Conservation (phyloP, 2,113 vertebrate genomes). For the Tetrax tetrax region DNA sequence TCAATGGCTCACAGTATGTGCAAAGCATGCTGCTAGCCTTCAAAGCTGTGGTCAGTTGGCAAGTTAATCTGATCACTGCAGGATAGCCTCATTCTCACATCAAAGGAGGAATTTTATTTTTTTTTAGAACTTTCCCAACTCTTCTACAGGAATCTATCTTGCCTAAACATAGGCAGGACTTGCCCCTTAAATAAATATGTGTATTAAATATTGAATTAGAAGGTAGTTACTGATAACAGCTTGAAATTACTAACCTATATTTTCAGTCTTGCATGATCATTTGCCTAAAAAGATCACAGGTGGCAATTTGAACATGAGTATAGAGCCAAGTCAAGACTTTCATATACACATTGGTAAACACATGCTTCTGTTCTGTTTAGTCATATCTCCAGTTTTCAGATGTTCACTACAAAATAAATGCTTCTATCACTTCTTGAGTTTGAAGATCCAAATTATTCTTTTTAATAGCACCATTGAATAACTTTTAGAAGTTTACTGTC, state of each 20-base stretch:
- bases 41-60: constrained; percentile 66
- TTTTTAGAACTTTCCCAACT: constrained; percentile 4
- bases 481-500: not conserved
- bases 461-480: not conserved
- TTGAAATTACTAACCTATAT: not conserved
- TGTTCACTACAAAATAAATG: not conserved
- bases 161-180: constrained; percentile 41
- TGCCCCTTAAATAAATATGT: constrained; percentile 48
- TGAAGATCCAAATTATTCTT: not conserved
- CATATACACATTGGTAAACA: not conserved
- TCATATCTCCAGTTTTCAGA: not conserved
- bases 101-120: constrained; percentile 64
- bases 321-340: not conserved
- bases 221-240: not conserved
- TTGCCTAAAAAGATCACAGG: not conserved
- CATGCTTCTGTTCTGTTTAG: not conserved
- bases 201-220: constrained; percentile 46
- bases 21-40: constrained; percentile 46
- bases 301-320: not conserved
- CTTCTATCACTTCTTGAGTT: not conserved
- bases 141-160: constrained; percentile 35
- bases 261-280: not conserved
- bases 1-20: constrained; percentile 50
- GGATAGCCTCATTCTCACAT: constrained; percentile 63
- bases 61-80: constrained; percentile 63